Percentiles rank a stretch among this genome's conserved stretches.
These are phyloP conservation scores for Cyprinodon variegatus DNA, from an alignment of 2,113 vertebrate species.

Conservation along the genomic window DNA sequence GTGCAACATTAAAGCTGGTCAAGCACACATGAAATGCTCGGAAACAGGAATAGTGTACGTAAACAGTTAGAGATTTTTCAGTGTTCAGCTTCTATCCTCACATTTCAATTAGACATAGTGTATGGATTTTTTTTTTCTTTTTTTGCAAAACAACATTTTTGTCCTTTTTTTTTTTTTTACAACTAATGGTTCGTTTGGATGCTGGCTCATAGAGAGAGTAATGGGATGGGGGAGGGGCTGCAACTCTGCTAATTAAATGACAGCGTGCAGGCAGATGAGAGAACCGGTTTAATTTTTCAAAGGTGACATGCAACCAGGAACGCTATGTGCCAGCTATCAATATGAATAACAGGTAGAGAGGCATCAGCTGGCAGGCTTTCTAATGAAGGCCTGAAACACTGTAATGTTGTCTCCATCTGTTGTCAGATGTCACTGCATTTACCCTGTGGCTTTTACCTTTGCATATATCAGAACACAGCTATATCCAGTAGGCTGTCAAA, in stretches of 20 bases:
- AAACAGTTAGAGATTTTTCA: too few species aligned
- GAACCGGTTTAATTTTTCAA: constrained; percentile 69
- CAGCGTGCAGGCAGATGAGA: constrained; percentile 57
- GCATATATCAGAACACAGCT: constrained; percentile 29
- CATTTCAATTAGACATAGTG: constrained; percentile 5
- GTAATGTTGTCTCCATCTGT: constrained; percentile 52
- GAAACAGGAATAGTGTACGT: too few species aligned
- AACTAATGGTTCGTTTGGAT: constrained; percentile 47
- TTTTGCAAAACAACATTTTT: constrained; percentile 42
- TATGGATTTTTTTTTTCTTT: constrained; percentile 29
- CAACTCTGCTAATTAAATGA: constrained; percentile 72
- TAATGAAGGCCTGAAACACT: constrained; percentile 55
- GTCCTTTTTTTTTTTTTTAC: constrained; percentile 24
- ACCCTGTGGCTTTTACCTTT: constrained; percentile 27
- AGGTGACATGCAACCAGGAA: constrained; percentile 57
- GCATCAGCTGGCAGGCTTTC: constrained; percentile 50
- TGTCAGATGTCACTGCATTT: constrained; percentile 58
- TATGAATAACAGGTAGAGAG: constrained; percentile 57
- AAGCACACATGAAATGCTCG: too few species aligned
- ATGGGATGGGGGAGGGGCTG: constrained; percentile 55
- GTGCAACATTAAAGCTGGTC: too few species aligned
- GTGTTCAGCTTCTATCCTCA: constrained; percentile 8
- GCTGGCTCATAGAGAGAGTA: constrained; percentile 37
- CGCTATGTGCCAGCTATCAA: constrained; percentile 62
- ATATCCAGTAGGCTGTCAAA: constrained; percentile 18